These are phyloP conservation scores for Helobdella robusta DNA, from an alignment of 2,888 invertebrate genomes.

Conservation along the genomic window DNA sequence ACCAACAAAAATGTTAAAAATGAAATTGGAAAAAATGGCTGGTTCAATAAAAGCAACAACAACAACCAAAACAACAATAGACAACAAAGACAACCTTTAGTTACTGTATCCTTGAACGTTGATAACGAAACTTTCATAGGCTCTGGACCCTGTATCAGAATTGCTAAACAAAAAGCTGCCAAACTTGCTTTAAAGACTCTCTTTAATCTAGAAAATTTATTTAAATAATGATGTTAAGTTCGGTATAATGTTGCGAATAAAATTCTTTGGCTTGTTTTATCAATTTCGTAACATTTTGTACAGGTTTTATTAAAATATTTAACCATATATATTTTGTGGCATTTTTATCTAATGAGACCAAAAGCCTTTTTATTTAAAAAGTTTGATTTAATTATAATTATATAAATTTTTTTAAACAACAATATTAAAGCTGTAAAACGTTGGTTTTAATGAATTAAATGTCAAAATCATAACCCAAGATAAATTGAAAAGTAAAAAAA, in stretches of 20 bases:
- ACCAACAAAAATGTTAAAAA: too few relatives aligned
- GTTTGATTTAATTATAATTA: neutral
- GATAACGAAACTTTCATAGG: slow-evolving; percentile 25
- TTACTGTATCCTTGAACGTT: slow-evolving; percentile 14
- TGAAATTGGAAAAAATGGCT: too few relatives aligned
- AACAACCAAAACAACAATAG: slow-evolving; percentile 4
- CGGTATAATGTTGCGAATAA: too few relatives aligned
- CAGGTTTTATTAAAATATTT: too few relatives aligned
- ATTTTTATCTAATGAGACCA: too few relatives aligned
- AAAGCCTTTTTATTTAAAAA: too few relatives aligned
- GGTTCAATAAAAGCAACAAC: too few relatives aligned
- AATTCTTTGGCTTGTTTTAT: too few relatives aligned
- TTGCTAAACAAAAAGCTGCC: slow-evolving; percentile 24
- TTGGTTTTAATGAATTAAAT: neutral
- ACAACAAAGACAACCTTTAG: slow-evolving; percentile 2
- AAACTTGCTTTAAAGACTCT: slow-evolving; percentile 15
- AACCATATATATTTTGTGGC: too few relatives aligned
- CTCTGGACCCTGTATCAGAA: slow-evolving; percentile 14
- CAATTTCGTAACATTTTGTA: too few relatives aligned
- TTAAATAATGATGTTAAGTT: neutral
- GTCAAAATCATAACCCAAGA: too few relatives aligned
- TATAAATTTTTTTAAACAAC: neutral
- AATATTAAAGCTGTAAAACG: neutral
- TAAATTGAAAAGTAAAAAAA: too few relatives aligned
- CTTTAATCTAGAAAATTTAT: slow-evolving; percentile 18